Base-by-base conservation (phyloP, 1,140 invertebrate species). In the Aricia agestis region DNA sequence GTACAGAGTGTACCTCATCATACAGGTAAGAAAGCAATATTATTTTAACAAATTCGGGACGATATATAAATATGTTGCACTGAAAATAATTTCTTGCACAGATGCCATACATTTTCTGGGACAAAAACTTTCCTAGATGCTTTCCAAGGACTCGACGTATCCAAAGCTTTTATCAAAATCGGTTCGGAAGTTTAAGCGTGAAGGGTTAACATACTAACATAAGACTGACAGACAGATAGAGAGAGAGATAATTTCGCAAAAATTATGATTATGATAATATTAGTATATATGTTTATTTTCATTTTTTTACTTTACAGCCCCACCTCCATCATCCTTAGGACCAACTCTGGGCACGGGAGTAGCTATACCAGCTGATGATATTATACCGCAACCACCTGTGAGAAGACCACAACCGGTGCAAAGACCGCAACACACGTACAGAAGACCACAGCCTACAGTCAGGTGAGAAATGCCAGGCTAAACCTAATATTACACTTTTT, bases 271-370 rank as follows among this genome's bases (percentile, higher is more conserved):
- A n/a, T n/a, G n/a, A n/a, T n/a, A n/a, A n/a, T n/a, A n/a, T 25
- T 25, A 25, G 6, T 36, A 36, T 36, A 36, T 7, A 36, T 36
- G 9, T 36, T 36, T 36, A 7, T 36, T 10, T 6, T 61, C n/a
- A n/a, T 15, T 61, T 65, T 59, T 45, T 6, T 67, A 42, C 36
- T n/a, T 72, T 68, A 1, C 71, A 78, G 74, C 72, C 0, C 75
- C 78, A 17, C 77, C 80, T 6, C 52, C 73, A 73, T 72, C 73
- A 71, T 71, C 77, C 1, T 71, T 77, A 6, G 72, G 67, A 2
- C 77, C 78, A 36, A 59, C 76, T 0, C 15, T 86, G 6, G 85
- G 83, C 3, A 93, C 93, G 2, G 94, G 94, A 69, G 93, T 88
- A 73, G 93, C 89, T 6, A 87, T 92, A 11, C 89, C 92, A 2